Conservation (phyloP, 2,888 invertebrate genomes). For the Coleophora deauratella region DNA sequence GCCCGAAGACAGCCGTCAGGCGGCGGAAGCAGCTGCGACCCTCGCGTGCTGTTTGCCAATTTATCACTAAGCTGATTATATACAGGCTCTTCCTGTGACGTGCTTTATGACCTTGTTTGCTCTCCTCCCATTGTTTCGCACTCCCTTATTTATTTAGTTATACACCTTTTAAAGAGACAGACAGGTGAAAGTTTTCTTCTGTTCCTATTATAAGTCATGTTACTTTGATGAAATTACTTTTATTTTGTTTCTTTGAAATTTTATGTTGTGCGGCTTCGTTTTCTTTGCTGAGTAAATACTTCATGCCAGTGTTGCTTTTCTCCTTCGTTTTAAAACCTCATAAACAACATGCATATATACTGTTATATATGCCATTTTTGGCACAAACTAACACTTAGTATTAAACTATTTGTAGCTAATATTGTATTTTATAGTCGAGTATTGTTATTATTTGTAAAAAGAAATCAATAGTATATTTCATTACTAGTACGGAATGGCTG, state of each 20-base stretch:
- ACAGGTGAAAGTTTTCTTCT: conserved; percentile 13
- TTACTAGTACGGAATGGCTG: too few relatives aligned
- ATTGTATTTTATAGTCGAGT: too few relatives aligned
- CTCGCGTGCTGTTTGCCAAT: conserved; percentile 72
- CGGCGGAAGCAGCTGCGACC: conserved; percentile 63
- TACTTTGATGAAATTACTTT: neutral
- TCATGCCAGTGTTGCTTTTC: too few relatives aligned
- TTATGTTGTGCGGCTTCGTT: neutral
- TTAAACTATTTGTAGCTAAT: too few relatives aligned
- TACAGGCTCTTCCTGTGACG: conserved; percentile 65
- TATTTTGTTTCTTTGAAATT: neutral
- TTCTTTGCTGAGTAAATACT: too few relatives aligned
- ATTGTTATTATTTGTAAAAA: too few relatives aligned
- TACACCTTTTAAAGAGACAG: conserved; percentile 47
- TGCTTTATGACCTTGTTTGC: conserved; percentile 67
- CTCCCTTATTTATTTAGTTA: conserved; percentile 62
- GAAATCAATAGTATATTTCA: too few relatives aligned
- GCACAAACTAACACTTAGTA: too few relatives aligned
- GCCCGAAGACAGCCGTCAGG: conserved; percentile 10
- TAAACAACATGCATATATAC: too few relatives aligned
- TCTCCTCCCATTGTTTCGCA: conserved; percentile 52
- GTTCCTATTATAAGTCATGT: too few relatives aligned
- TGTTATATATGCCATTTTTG: too few relatives aligned
- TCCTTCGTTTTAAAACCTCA: too few relatives aligned
- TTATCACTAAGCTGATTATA: conserved; percentile 74